These are phyloP conservation scores for Acanthosepion esculentum DNA, from an alignment of 2,888 invertebrate species.

Conservation along the genomic window DNA sequence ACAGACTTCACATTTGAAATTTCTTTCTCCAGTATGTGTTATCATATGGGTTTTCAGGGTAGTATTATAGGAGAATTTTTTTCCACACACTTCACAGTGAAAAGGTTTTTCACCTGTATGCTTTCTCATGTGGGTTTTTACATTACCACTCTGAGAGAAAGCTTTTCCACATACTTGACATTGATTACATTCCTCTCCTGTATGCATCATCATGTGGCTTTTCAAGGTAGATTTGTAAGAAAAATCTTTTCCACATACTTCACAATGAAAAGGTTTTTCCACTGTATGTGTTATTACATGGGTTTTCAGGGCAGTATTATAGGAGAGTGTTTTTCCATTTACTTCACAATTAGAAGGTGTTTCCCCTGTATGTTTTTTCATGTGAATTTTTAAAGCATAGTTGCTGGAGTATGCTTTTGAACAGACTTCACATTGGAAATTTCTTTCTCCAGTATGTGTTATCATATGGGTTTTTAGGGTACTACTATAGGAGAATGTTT, in stretches of 20 bases:
- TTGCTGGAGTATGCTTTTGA: background rate
- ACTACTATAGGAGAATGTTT: conserved; percentile 51
- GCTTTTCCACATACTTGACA: conserved; percentile 49
- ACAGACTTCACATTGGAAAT: conserved; percentile 46
- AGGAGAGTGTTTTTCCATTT: conserved; percentile 51
- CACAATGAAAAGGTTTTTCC: conserved; percentile 51
- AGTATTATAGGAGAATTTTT: conserved; percentile 50
- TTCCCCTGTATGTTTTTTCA: conserved; percentile 53
- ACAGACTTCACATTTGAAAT: too few species aligned
- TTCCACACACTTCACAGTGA: conserved; percentile 52
- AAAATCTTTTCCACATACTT: conserved; percentile 36
- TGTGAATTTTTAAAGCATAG: background rate
- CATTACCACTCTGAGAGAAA: conserved; percentile 52
- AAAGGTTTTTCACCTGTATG: too few species aligned
- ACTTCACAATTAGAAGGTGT: conserved; percentile 53
- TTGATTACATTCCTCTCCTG: conserved; percentile 50
- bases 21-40: conserved; percentile 54
- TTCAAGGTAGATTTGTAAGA: background rate
- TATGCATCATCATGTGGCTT: conserved; percentile 48
- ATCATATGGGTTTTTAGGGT: conserved; percentile 52
- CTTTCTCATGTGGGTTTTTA: conserved; percentile 53
- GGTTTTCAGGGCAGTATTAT: conserved; percentile 51
- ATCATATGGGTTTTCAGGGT: conserved; percentile 50
- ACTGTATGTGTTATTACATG: conserved; percentile 53
- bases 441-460: conserved; percentile 54